These are phyloP conservation scores for Allophyes oxyacanthae DNA, from an alignment of 2,888 invertebrate genomes.

Conservation along the genomic window DNA sequence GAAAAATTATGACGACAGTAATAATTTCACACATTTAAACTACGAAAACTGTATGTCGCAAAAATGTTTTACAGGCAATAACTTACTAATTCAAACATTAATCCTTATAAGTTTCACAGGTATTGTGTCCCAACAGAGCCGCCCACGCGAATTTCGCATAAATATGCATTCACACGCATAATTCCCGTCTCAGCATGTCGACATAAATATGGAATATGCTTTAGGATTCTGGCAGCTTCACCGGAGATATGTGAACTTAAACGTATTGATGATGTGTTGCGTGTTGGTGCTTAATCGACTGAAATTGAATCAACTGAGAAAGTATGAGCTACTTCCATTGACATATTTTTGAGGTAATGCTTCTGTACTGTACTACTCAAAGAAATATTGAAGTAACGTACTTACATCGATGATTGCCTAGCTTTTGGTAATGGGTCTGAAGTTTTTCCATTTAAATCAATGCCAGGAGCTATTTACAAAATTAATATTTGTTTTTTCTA, in stretches of 20 bases:
- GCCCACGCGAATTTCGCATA: constrained; percentile 67
- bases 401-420: too few species aligned
- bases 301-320: neutral
- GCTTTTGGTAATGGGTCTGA: too few species aligned
- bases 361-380: too few species aligned
- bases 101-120: constrained; percentile 49
- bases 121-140: constrained; percentile 46
- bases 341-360: too few species aligned
- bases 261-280: constrained; percentile 12
- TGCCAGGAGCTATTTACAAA: too few species aligned
- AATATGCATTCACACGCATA: constrained; percentile 78
- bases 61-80: constrained; percentile 41
- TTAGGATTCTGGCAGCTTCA: constrained; percentile 46
- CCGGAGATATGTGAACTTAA: constrained; percentile 7
- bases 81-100: constrained; percentile 54
- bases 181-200: constrained; percentile 63
- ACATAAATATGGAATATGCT: constrained; percentile 69
- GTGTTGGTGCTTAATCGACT: neutral
- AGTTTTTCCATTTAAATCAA: too few species aligned
- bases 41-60: constrained; percentile 22
- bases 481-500: too few species aligned
- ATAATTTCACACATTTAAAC: constrained; percentile 42
- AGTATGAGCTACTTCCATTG: neutral
- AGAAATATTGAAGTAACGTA: too few species aligned
- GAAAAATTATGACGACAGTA: constrained; percentile 26